Conservation (phyloP, 2,888 invertebrate species). For the Cryptophagus acutangulus region DNA sequence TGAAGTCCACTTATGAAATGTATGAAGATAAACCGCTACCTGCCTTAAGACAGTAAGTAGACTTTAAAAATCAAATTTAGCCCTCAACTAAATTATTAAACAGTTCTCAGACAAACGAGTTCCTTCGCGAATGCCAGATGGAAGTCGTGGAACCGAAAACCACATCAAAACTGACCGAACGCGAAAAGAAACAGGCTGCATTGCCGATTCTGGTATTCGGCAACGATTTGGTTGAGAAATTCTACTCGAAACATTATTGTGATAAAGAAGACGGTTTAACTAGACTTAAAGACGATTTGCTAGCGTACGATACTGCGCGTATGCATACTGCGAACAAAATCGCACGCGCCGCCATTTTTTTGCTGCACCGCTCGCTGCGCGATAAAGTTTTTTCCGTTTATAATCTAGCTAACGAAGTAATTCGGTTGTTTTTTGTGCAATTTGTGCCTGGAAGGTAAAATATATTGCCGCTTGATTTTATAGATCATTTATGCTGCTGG, state of each 20-base stretch:
- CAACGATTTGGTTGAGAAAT: conserved; percentile 82
- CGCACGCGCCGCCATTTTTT: conserved; percentile 72
- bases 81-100: conserved; percentile 31
- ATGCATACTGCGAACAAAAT: conserved; percentile 69
- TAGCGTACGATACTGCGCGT: conserved; percentile 47
- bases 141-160: conserved; percentile 54
- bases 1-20: conserved; percentile 70
- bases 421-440: conserved; percentile 73
- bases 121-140: conserved; percentile 66
- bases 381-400: conserved; percentile 89
- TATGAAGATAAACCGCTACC: conserved; percentile 84
- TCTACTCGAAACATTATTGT: conserved; percentile 84
- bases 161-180: conserved; percentile 63
- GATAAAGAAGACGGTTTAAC: conserved; percentile 86
- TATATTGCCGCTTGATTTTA: conserved; percentile 3
- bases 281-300: conserved; percentile 57
- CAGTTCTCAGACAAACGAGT: conserved; percentile 80
- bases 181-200: conserved; percentile 83
- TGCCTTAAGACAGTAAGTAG: conserved; percentile 74
- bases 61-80: background rate
- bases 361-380: conserved; percentile 73
- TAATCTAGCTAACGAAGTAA: conserved; percentile 76
- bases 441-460: conserved; percentile 74
- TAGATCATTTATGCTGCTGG: background rate
- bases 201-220: conserved; percentile 89